These are phyloP conservation scores for Megaceryle torquata DNA, from an alignment of 2,113 vertebrate genomes.

Conservation along the genomic window DNA sequence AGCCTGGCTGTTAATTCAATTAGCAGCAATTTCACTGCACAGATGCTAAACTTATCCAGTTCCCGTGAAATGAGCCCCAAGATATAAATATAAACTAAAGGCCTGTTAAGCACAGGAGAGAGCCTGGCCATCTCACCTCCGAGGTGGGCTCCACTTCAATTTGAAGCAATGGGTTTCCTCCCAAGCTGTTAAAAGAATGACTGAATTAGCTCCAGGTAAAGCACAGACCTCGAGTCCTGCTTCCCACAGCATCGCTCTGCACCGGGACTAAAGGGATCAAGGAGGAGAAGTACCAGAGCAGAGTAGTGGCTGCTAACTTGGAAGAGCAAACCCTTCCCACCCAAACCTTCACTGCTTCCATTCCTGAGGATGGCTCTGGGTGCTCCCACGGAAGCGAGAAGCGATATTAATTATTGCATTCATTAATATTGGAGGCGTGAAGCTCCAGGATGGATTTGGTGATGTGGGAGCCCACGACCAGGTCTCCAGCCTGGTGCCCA, in stretches of 20 bases:
- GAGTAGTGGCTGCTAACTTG: not conserved
- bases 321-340: not conserved
- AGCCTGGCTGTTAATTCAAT: not conserved
- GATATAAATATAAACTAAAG: not conserved
- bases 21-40: not conserved
- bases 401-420: not conserved
- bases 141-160: slow-evolving; percentile 97
- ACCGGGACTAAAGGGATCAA: not conserved
- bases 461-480: not conserved
- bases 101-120: slow-evolving; percentile 2
- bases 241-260: not conserved
- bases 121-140: slow-evolving; percentile 80
- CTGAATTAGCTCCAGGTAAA: not conserved
- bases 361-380: fast-evolving
- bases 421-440: fast-evolving
- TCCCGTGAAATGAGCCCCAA: not conserved
- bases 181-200: slow-evolving; percentile 77
- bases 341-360: not conserved
- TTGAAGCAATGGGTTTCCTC: slow-evolving; percentile 94
- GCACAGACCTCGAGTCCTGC: fast-evolving
- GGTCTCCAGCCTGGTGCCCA: fast-evolving
- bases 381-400: fast-evolving
- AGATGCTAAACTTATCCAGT: slow-evolving; percentile 4
- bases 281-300: not conserved
- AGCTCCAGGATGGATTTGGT: not conserved